Evolutionary conservation across 2,888 invertebrate genomes (phyloP).

Genomic region (Caradrina kadenii): DNA sequence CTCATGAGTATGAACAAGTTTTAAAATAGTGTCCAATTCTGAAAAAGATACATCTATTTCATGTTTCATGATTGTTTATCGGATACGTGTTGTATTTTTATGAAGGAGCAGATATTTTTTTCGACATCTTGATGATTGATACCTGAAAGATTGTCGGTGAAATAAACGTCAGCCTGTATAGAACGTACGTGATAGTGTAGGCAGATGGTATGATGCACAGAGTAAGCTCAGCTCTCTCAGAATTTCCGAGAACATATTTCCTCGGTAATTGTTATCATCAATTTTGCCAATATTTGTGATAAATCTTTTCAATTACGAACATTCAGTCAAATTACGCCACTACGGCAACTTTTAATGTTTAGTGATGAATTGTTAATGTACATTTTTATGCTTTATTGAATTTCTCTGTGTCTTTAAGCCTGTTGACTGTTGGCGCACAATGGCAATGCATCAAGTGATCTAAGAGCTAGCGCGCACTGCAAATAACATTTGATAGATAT

Average conservation of each 20-base stretch:
- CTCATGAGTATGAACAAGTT: not conserved
- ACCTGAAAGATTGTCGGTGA: not conserved
- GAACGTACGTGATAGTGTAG: not conserved
- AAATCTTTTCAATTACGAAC: not conserved
- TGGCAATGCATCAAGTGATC: not conserved
- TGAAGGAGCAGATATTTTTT: not conserved
- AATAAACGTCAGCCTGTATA: not conserved
- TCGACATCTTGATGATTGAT: not conserved
- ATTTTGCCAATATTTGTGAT: constrained; percentile 27
- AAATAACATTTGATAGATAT: not conserved
- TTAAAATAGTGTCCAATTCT: not conserved
- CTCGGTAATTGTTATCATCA: not conserved
- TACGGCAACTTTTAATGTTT: not conserved
- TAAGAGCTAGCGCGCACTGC: not conserved
- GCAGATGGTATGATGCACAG: not conserved
- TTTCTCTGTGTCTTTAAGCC: not conserved
- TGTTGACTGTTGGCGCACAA: not conserved
- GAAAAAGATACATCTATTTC: too few relatives aligned
- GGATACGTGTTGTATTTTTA: constrained; percentile 9
- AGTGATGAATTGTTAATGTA: not conserved
- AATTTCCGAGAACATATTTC: not conserved
- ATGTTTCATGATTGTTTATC: too few relatives aligned
- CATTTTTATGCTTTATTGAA: not conserved
- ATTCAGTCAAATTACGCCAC: not conserved
- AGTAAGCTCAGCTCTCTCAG: not conserved